Percentiles rank a stretch among this genome's conserved stretches.
phyloP scores from a whole-genome alignment of 2,797 vertebrate species.

The Pithecia hirsuta region DNA sequence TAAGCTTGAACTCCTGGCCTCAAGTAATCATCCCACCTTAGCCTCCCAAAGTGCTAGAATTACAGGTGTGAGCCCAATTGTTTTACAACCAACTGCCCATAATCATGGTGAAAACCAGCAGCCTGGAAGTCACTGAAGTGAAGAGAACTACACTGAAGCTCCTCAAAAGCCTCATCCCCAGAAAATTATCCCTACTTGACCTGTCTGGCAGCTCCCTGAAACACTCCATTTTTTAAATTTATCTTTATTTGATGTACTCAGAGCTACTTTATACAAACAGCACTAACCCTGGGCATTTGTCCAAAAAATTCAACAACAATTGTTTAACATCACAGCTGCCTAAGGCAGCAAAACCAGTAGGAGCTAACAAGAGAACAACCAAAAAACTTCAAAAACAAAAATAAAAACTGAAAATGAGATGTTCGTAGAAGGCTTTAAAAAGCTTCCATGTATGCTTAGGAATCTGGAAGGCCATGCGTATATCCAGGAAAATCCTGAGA shows the following conservation, averaged over 20 bases:
- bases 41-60: neutral
- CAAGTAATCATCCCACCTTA: neutral
- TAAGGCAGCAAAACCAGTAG: neutral
- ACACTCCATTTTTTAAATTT: neutral
- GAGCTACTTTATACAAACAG: neutral
- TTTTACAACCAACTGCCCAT: neutral
- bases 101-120: neutral
- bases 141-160: neutral
- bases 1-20: neutral
- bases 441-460: neutral
- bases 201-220: neutral
- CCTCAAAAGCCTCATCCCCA: neutral
- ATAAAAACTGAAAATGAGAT: neutral
- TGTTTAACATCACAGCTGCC: conserved; percentile 1
- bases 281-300: neutral
- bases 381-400: neutral
- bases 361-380: neutral
- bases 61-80: neutral
- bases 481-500: neutral
- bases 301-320: neutral
- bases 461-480: neutral
- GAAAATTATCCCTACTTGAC: neutral
- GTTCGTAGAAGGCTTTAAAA: neutral
- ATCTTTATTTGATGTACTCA: neutral
- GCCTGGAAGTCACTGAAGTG: neutral